Conservation (phyloP, 2,113 vertebrate species). For the Chauna torquata region DNA sequence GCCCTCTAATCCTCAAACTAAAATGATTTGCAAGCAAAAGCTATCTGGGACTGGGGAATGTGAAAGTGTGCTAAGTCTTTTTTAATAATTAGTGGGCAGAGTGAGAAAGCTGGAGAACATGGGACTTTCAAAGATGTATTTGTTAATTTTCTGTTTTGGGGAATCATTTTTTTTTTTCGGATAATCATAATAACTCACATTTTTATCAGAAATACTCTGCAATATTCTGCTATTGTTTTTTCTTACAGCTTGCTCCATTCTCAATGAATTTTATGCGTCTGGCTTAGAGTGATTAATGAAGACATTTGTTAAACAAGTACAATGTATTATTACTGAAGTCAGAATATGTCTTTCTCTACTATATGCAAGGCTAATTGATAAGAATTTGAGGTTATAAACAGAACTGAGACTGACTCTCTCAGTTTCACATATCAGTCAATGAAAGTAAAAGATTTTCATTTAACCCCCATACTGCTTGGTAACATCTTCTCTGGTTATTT, state of each 20-base stretch:
- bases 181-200: not conserved
- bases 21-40: not conserved
- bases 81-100: not conserved
- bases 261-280: not conserved
- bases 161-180: not conserved
- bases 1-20: not conserved
- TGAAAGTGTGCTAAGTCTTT: not conserved
- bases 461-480: not conserved
- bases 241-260: not conserved
- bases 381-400: not conserved
- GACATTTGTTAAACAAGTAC: not conserved
- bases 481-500: not conserved
- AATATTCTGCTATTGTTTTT: not conserved
- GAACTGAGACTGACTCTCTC: not conserved
- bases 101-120: not conserved
- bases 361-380: not conserved
- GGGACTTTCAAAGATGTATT: not conserved
- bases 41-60: not conserved
- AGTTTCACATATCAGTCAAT: not conserved
- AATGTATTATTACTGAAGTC: not conserved
- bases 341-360: not conserved
- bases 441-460: conserved; percentile 13
- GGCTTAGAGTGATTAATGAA: not conserved
- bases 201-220: not conserved
- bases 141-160: not conserved